phyloP scores from a whole-genome alignment of 1,140 invertebrate genomes.

The Aphelenchoides besseyi region DNA sequence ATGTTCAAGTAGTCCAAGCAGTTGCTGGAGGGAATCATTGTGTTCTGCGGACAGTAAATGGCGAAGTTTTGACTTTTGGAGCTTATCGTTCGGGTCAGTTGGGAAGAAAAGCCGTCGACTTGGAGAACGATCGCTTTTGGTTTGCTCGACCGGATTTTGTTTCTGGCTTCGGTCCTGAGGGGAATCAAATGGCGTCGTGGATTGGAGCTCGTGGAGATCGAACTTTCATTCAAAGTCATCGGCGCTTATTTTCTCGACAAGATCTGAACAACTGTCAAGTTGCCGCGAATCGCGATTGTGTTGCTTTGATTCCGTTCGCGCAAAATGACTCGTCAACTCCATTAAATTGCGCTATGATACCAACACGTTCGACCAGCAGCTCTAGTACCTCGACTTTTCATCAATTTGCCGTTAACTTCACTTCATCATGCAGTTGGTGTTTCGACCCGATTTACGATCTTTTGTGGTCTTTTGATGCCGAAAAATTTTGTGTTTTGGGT shows the following conservation, averaged over 20 bases:
- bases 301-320: conserved; percentile 30
- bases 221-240: conserved; percentile 88
- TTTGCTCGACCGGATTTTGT: conserved; percentile 77
- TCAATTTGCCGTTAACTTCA: conserved; percentile 6
- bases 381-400: background rate
- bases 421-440: conserved; percentile 21
- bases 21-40: conserved; percentile 90
- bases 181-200: conserved; percentile 79
- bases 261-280: conserved; percentile 48
- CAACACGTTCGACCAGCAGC: background rate
- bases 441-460: conserved; percentile 47
- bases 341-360: background rate
- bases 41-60: conserved; percentile 79
- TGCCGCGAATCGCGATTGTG: conserved; percentile 40
- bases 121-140: conserved; percentile 69
- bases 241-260: conserved; percentile 77
- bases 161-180: conserved; percentile 71
- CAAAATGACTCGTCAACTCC: conserved; percentile 11
- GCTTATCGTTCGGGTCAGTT: conserved; percentile 84
- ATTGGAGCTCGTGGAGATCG: conserved; percentile 88
- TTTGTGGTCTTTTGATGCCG: conserved; percentile 46
- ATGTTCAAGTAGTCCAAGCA: conserved; percentile 68
- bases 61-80: conserved; percentile 89
- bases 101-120: conserved; percentile 68
- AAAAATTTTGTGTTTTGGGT: conserved; percentile 33